Base-by-base conservation (phyloP, 2,797 vertebrate species). In the Hippopotamyrus pictus region DNA sequence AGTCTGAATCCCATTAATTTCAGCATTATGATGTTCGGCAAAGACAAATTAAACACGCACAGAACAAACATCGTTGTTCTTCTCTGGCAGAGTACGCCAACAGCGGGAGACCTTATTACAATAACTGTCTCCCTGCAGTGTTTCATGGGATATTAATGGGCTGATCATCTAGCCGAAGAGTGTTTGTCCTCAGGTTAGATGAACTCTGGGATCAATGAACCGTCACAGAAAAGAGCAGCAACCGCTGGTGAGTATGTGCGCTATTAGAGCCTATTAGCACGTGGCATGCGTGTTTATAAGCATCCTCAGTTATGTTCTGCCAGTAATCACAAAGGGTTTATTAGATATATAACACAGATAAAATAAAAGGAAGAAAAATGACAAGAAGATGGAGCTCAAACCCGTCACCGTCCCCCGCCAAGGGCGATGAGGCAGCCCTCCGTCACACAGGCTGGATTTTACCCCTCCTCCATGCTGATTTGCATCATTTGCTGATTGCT, bases 91-190 rank as follows among this genome's bases (percentile, higher is more conserved):
- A 95, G 94, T 92, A 91, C 93, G 94, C 90, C 92, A 92, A 83
- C 95, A 96, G 93, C 92, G 92, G 94, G 95, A 91, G 93, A 91
- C 91, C 19, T 57, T 91, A 92, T 95, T 92, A 91, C 90, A 90
- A 90, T 92, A 95, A 93, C 90, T 93, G 93, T 82, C 91, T 93
- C 93, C 94, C 76, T 12, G 90, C 91, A 90, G 93, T 86, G 93
- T 90, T 93, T 92, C 69, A 88, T 93, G 93, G 93, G 92, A 92
- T 92, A 92, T 94, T 93, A 95, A 95, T 95, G 93, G 95, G 93
- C 91, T 91, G 90, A 88, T 93, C 87, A 29, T 91, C 89, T 87
- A 88, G 89, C 86, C 29, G 19, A 25, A 22, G 29, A 90, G 17
- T 84, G 88, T 91, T 94, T 93, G 91, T 91, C 89, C 92, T 90